Evolutionary conservation across 2,888 invertebrate genomes (phyloP).

Genomic region (Cordylochernes scorpioides): DNA sequence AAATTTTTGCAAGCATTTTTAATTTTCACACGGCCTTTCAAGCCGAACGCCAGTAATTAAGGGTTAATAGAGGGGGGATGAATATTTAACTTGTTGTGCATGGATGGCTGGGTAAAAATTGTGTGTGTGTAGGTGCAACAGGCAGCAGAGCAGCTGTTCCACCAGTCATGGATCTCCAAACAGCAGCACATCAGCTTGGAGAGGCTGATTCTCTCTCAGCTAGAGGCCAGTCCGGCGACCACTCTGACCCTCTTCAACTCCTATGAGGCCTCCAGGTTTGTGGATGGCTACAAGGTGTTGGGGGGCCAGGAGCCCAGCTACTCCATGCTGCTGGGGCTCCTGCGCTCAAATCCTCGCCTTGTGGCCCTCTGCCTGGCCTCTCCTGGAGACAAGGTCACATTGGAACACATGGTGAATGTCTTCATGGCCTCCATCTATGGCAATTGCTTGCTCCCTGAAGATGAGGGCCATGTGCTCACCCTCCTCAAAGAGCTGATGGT

Average conservation of each 20-base stretch:
- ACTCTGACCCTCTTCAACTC: constrained; percentile 43
- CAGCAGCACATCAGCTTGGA: constrained; percentile 58
- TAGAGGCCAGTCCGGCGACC: constrained; percentile 43
- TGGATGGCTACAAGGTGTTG: constrained; percentile 53
- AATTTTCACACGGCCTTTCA: no score
- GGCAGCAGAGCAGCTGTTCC: constrained; percentile 32
- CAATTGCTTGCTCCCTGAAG: constrained; percentile 43
- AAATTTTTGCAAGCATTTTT: no score
- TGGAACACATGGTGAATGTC: constrained; percentile 24
- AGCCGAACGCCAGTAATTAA: no score
- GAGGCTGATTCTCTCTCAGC: constrained; percentile 40
- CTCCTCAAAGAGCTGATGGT: constrained; percentile 38
- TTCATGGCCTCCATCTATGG: constrained; percentile 40
- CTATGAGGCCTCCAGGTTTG: constrained; percentile 36
- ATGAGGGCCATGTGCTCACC: constrained; percentile 37
- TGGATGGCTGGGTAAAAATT: no score
- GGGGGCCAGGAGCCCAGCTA: constrained; percentile 46
- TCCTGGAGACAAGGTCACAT: constrained; percentile 31
- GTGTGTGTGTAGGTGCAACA: no score
- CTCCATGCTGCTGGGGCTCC: constrained; percentile 37
- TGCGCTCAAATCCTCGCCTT: constrained; percentile 39
- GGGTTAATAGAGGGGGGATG: no score
- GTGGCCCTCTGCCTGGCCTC: constrained; percentile 39
- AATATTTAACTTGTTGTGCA: no score
- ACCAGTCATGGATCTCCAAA: constrained; percentile 60